Base-by-base conservation (phyloP, 2,888 invertebrate species). In the Aphodius sticticus region DNA sequence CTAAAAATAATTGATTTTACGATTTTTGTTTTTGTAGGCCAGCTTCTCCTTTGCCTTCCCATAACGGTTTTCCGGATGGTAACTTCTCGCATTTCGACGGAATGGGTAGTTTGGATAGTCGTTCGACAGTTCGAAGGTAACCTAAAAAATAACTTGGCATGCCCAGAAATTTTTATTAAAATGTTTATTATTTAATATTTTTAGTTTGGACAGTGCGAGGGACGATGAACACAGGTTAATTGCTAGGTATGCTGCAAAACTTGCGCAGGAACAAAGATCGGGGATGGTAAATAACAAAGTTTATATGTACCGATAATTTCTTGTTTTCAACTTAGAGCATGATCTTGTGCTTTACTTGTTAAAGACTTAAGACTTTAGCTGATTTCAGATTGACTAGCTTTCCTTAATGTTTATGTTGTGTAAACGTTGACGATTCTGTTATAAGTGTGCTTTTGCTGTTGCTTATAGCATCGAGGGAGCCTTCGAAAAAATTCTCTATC, bases 141-240 rank as follows among this genome's bases (percentile, higher is more conserved):
- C 75, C 37, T 78, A 77, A 14, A 79, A 79, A 75, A 69, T 70
- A 69, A 69, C 16, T 76, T 70, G 75, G n/a, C n/a, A n/a, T n/a
- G n/a, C n/a, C n/a, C n/a, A n/a, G n/a, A 71, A 37, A 69, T 76
- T 70, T 9, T n/a, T 76, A 78, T 35, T 70, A 71, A 69, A 70
- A 71, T 78, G 37, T n/a, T 72, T 74, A 15, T 78, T 35, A 6
- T 69, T 80, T 78, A 12, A 53, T 53, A 76, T 81, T 84, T 85
- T 70, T 81, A 90, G 90, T 84, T 86, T 90, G 83, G 90, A 90
- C 81, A 89, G 90, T 83, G 89, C 89, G 5, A 84, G 89, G 82
- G 98, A 98, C 88, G 99, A 99, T 88, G 99, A 99, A 87, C 99
- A 99, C 89, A 93, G 98, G 81, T 92, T 99, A 82, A 99, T 99